Base-by-base conservation (phyloP, 2,797 vertebrate genomes). In the Muscicapa striata region DNA sequence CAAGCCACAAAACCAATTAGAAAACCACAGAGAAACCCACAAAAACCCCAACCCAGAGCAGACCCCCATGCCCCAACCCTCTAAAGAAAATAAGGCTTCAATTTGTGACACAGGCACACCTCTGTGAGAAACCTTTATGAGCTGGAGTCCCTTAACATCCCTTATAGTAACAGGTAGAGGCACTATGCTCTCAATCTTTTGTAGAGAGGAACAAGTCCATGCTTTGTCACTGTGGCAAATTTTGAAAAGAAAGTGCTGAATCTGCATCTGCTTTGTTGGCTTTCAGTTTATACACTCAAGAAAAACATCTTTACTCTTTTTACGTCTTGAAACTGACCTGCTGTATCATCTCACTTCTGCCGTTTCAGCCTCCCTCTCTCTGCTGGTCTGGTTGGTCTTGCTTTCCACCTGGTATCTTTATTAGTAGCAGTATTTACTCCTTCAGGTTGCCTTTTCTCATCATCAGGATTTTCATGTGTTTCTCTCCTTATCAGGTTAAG, bases 21-120 rank as follows among this genome's bases (percentile, higher is more conserved):
- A 34, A 58, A 67, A 10, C 6, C 41, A 43, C 32, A n/a, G 22
- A 76, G 19, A 76, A 19, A 10, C 3, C 6, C 11, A 36, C 27
- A 27, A 85, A 26, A 77, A 24, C 10, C 6, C 6, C 15, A 59
- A 41, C 5, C 10, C 11, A 14, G 63, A 63, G 10, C 19, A 40
- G 30, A 49, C 14, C 7, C 29, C 6, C 15, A 5, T 10, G 3
- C 11, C 3, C 26, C 7, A 45, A 7, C 6, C 13, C 15, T 2
- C 15, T 27, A 41, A 48, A 54, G 40, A 52, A 69, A 83, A 52
- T 32, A 20, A n/a, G 7, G 5, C 26, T 75, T 81, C 27, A 19
- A 0, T 78, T 34, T 78, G 30, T n/a, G 30, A 9, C 16, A 29
- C 4, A 59, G 45, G 10, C 26, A 43, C 16, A 34, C 1, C 12